Base-by-base conservation (phyloP, 2,113 vertebrate genomes). In the Hippoglossus stenolepis region DNA sequence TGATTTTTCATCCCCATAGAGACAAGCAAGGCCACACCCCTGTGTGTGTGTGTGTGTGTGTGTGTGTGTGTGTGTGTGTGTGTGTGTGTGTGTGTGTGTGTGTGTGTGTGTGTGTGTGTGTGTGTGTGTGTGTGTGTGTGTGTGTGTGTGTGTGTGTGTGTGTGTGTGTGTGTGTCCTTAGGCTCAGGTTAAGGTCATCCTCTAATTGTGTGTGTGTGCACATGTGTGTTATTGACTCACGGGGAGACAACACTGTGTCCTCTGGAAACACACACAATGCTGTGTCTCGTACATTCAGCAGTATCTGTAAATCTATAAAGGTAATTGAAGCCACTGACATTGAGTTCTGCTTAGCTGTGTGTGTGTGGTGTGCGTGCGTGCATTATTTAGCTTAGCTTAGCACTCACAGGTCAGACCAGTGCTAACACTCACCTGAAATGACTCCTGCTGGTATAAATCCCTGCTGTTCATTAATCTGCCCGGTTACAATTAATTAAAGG, bases 161-260 rank as follows among this genome's bases (percentile, higher is more conserved):
- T 26, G 31, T 28, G 7, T 17, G 49, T 53, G 35, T 24, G 53
- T 66, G 43, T 59, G 60, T 47, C 24, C 73, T 58, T 62, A 40
- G 76, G 79, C 71, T 90, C 69, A 77, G 74, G 79, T 89, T 84
- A 80, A 87, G 87, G 88, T 88, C 82, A 78, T 63, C 38, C 58
- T 81, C 61, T 57, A 21, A 57, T 57, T 57, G 61, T 68, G 68
- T 68, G 72, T 73, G 65, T 26, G 31, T 38, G 35, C 35, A 38
- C 65, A 68, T 73, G 65, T 26, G 31, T 65, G 76, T 72, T 68
- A 72, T 67, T 76, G 76, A 83, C 70, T 24, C 6, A 45, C 11
- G 47, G 28, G 31, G 26, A 43, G 53, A 21, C 21, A 31, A 31
- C 31, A 31, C 31, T 31, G 31, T 14, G 75, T 75, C 69, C 66